Base-by-base conservation (phyloP, 2,888 invertebrate genomes). In the Carterocephalus palaemon region DNA sequence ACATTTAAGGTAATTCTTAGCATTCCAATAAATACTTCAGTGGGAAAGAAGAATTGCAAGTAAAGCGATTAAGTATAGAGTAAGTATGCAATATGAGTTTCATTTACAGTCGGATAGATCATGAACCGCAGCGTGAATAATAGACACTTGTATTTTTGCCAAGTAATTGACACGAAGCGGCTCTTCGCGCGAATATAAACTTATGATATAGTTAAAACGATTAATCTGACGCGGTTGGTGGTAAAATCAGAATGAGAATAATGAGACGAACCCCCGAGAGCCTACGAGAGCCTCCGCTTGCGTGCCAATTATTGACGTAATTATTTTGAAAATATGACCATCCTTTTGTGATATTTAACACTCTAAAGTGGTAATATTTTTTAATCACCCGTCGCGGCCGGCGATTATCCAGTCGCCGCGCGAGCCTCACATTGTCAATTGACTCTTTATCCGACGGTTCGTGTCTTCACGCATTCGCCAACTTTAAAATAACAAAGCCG, bases 301-400 rank as follows among this genome's bases (percentile, higher is more conserved):
- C 80, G 80, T 83, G 83, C 83, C 85, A 85, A 85, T 86, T 86
- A 86, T 86, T 82, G 81, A 75, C 75, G 84, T 82, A 80, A 83
- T 85, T 85, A 85, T 83, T 77, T 83, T 80, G 72, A 85, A 86
- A 80, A 81, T 85, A 85, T 84, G 75, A 71, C 72, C 67, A 49
- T 65, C 69, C 70, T 74, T 78, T 77, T 79, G 75, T 73, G 68
- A 74, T 79, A 77, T 82, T 84, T 77, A 78, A 75, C 74, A 71
- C 72, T 63, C 57, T 67, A 67, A 78, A 70, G 70, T 62, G 72
- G 73, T 66, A 56, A 75, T 81, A 77, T 78, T 71, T 79, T 78
- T 80, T 75, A 77, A 76, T 76, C 71, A 67, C 62, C 63, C 62
- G 59, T 62, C 63, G 57, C 52, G 61, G 58, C 47, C 58, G 53